Percentiles rank a stretch among this genome's conserved stretches.
Conservation (phyloP, 2,888 invertebrate species). For the Diarsia rubi region DNA sequence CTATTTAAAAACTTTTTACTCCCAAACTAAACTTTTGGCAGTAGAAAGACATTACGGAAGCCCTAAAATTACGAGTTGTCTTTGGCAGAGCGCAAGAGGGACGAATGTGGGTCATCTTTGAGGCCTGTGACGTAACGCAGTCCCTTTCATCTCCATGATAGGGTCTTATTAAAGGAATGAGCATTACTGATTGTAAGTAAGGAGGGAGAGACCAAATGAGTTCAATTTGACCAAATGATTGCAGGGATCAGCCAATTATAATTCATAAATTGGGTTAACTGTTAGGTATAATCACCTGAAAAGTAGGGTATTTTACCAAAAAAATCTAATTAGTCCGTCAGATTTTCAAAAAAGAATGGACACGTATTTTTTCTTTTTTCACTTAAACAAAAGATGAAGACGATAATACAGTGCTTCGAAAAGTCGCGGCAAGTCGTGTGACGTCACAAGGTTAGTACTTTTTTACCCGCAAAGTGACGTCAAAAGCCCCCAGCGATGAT, state of each 20-base stretch:
- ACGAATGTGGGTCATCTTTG: slow-evolving; percentile 55
- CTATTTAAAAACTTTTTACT: not conserved
- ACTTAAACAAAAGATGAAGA: too few relatives aligned
- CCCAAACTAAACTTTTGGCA: slow-evolving; percentile 2
- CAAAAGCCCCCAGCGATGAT: too few relatives aligned
- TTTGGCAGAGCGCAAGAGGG: slow-evolving; percentile 20
- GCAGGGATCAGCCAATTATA: not conserved
- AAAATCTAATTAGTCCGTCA: too few relatives aligned
- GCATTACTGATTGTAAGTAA: slow-evolving; percentile 12
- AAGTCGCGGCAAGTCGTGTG: too few relatives aligned
- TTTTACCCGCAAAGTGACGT: too few relatives aligned
- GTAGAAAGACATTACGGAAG: slow-evolving; percentile 10
- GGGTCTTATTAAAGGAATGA: slow-evolving; percentile 17
- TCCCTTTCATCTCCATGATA: slow-evolving; percentile 46
- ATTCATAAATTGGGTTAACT: too few relatives aligned
- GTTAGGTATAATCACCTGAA: too few relatives aligned
- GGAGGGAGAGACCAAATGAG: not conserved
- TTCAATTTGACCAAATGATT: not conserved
- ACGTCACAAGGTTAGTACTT: too few relatives aligned
- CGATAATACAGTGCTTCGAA: too few relatives aligned
- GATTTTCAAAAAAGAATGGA: too few relatives aligned
- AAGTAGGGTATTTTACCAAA: too few relatives aligned
- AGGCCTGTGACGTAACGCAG: slow-evolving; percentile 41
- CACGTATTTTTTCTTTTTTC: too few relatives aligned
- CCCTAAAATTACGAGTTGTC: slow-evolving; percentile 22